Evolutionary conservation across 2,888 invertebrate species (phyloP).

Genomic region (Helicoverpa assulta): DNA sequence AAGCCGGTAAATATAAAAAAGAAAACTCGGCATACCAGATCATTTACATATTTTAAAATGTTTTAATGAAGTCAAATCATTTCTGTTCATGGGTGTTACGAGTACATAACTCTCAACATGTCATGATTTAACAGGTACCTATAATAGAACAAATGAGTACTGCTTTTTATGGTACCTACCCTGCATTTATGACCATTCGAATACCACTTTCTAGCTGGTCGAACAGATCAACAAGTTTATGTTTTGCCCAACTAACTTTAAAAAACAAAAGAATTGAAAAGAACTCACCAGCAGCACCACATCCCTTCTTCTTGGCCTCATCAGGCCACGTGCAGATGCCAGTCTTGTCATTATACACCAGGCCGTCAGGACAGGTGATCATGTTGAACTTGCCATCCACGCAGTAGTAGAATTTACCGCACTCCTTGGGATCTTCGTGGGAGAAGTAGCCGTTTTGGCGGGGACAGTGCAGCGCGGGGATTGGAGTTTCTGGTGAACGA

Average conservation of each 20-base stretch:
- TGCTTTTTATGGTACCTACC: too few relatives aligned
- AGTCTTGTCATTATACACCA: slow-evolving; percentile 96
- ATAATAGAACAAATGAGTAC: too few relatives aligned
- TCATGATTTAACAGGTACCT: too few relatives aligned
- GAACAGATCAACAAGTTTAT: too few relatives aligned
- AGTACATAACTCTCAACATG: too few relatives aligned
- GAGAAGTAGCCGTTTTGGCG: slow-evolving; percentile 96
- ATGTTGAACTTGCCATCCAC: slow-evolving; percentile 97
- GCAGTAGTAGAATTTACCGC: slow-evolving; percentile 97
- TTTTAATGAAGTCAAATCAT: too few relatives aligned
- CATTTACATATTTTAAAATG: too few relatives aligned
- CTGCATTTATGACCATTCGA: too few relatives aligned
- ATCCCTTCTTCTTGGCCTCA: slow-evolving; percentile 96
- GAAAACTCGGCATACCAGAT: too few relatives aligned
- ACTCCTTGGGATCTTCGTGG: slow-evolving; percentile 94
- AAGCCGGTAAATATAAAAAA: too few relatives aligned
- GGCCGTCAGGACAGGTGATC: slow-evolving; percentile 96
- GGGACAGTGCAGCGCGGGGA: slow-evolving; percentile 93
- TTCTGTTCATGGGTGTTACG: too few relatives aligned
- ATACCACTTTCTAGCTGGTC: too few relatives aligned
- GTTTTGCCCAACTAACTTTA: background rate
- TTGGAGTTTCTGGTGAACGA: slow-evolving; percentile 91
- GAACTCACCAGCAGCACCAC: slow-evolving; percentile 93
- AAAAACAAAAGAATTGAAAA: background rate
- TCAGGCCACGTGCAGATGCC: slow-evolving; percentile 98